Evolutionary conservation across 1,140 invertebrate species (phyloP), one percentile per base, ranked within the genome.

Genomic region (Drosophila busckii): DNA sequence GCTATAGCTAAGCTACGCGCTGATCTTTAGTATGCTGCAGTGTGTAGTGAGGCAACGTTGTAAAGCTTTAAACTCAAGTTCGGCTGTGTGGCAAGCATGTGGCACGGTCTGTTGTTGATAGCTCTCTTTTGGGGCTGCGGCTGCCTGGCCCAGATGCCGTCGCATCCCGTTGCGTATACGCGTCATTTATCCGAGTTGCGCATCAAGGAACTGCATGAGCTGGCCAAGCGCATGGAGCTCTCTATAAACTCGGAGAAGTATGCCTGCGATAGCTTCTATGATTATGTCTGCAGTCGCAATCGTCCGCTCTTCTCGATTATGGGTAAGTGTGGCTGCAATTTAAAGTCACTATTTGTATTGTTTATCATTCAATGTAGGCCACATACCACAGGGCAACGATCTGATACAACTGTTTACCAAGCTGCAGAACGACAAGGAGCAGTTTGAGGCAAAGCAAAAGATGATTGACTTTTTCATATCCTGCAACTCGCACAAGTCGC

Each of bases 201-300:
- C 2, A 82, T 86, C 8, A 63, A 66, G 26, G 75, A 86, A 37
- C 59, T 86, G 2, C 26, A 64, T 2, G 34, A 52, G 6, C 20
- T 86, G 20, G 78, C 84, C 1, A 32, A 44, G 28, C 73, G 65
- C 0, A 9, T 86, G 19, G 49, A 78, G 26, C 52, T 65, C 4
- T 86, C 84, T 1, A 62, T 86, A 0, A 84, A 86, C 28, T 12
- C 41, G 5, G 61, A 73, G 17, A 73, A 78, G 26, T 73, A 73
- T 12, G 73, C 84, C 5, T 86, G 84, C n/a, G 75, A 86, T 4
- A 84, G 54, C 7, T 86, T 78, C 37, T 86, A 38, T 29, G 84
- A 86, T 40, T 78, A 86, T 16, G 84, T 84, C n/a, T 86, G 84
- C 32, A 86, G 80, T 37, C 61, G 63, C 2, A 84, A 84, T 61